Percentiles rank a stretch among this genome's conserved stretches.
These are phyloP conservation scores for Diabrotica undecimpunctata DNA, from an alignment of 1,140 invertebrate genomes.

Conservation along the genomic window DNA sequence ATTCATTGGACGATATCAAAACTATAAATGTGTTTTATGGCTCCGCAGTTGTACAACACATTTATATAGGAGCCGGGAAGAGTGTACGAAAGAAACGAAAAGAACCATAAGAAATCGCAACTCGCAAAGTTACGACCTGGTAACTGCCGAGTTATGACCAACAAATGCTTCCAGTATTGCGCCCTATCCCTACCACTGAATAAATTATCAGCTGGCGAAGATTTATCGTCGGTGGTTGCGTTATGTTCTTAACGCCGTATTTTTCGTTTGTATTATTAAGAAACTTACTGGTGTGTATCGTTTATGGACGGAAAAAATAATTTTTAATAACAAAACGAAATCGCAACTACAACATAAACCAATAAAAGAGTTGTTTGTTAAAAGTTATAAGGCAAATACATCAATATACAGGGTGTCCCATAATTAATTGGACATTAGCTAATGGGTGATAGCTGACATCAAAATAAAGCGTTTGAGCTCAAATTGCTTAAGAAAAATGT, in stretches of 20 bases:
- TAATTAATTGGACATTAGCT: no score
- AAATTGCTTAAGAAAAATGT: no score
- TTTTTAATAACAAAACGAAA: no score
- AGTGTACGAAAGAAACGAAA: background rate
- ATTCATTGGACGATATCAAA: background rate
- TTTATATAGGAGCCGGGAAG: background rate
- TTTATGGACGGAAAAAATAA: no score
- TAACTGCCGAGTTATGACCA: slow-evolving; percentile 1
- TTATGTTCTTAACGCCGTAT: background rate
- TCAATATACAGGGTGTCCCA: no score
- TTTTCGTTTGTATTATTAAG: background rate
- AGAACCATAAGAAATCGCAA: background rate
- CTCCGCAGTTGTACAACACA: background rate
- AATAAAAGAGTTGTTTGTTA: no score
- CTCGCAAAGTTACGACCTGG: background rate
- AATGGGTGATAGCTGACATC: no score
- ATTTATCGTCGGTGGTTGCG: background rate
- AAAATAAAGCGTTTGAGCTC: no score
- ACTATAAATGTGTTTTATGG: slow-evolving; percentile 1
- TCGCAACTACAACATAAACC: no score
- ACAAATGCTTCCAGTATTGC: slow-evolving; percentile 1
- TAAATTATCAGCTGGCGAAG: background rate
- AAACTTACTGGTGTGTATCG: background rate
- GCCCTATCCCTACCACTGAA: slow-evolving; percentile 1
- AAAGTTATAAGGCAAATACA: no score